Evolutionary conservation across 2,113 vertebrate genomes (phyloP).

Genomic region (Brachyhypopomus occidentalis): DNA sequence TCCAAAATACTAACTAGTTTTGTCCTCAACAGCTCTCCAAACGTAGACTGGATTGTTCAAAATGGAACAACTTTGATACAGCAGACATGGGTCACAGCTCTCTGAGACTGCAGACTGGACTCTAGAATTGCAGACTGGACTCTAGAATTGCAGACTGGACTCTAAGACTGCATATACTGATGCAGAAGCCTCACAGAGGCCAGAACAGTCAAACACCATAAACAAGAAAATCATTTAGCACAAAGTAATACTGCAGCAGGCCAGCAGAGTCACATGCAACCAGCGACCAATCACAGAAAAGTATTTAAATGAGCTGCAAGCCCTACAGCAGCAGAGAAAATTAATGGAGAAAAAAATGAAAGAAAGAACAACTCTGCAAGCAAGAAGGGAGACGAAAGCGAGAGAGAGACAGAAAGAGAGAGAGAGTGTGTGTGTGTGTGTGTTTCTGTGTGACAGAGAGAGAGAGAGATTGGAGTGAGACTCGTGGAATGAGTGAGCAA

Average conservation of each 20-base stretch:
- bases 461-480: neutral
- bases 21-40: too few relatives aligned
- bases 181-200: constrained; percentile 36
- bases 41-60: too few relatives aligned
- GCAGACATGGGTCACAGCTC: too few relatives aligned
- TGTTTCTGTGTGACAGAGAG: neutral
- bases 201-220: constrained; percentile 27
- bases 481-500: constrained; percentile 1
- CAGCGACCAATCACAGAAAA: constrained; percentile 9
- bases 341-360: neutral
- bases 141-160: too few relatives aligned
- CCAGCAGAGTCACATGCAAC: constrained; percentile 10
- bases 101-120: too few relatives aligned
- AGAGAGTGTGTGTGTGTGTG: neutral
- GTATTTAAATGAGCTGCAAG: constrained; percentile 38
- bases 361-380: neutral
- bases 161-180: neutral
- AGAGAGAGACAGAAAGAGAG: constrained; percentile 6
- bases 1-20: too few relatives aligned
- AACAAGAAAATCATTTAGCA: constrained; percentile 35
- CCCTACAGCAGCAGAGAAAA: constrained; percentile 34
- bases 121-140: too few relatives aligned
- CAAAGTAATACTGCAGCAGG: constrained; percentile 33
- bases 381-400: constrained; percentile 13
- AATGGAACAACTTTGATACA: too few relatives aligned